Conservation (phyloP, 2,797 vertebrate genomes). For the Hoplostethus mediterraneus region DNA sequence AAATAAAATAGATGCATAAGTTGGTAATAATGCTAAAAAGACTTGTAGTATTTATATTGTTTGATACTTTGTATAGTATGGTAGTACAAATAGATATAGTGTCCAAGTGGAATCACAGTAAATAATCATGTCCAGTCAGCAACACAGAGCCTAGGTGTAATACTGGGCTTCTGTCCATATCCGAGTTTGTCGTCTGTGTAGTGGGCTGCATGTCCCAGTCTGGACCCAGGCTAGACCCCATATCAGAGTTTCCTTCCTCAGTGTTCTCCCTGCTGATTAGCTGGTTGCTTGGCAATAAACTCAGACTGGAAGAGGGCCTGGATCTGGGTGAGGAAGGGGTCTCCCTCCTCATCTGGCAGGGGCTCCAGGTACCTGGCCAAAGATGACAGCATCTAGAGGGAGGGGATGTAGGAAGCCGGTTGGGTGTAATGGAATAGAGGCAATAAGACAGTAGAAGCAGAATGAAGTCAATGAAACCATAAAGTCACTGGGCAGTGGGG, state of each 20-base stretch:
- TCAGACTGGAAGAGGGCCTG: slow-evolving; percentile 90
- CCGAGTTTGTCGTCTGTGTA: slow-evolving; percentile 4
- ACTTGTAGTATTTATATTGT: slow-evolving; percentile 5
- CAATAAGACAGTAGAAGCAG: neutral
- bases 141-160: slow-evolving; percentile 80
- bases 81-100: neutral
- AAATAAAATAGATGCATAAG: slow-evolving; percentile 2
- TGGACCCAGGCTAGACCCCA: slow-evolving; percentile 16
- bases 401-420: neutral
- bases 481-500: neutral
- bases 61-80: neutral
- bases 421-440: neutral
- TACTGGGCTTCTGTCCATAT: slow-evolving; percentile 45
- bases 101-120: slow-evolving; percentile 68
- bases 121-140: slow-evolving; percentile 76
- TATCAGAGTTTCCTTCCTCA: slow-evolving; percentile 31
- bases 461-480: neutral
- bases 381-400: slow-evolving; percentile 91
- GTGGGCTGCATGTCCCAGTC: slow-evolving; percentile 1
- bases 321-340: slow-evolving; percentile 90
- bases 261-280: slow-evolving; percentile 24
- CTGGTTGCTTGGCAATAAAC: slow-evolving; percentile 82
- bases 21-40: slow-evolving; percentile 22
- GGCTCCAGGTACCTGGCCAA: slow-evolving; percentile 90
- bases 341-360: slow-evolving; percentile 86